These are phyloP conservation scores for Drosophila eohydei DNA, from an alignment of 2,888 invertebrate genomes.

Conservation along the genomic window DNA sequence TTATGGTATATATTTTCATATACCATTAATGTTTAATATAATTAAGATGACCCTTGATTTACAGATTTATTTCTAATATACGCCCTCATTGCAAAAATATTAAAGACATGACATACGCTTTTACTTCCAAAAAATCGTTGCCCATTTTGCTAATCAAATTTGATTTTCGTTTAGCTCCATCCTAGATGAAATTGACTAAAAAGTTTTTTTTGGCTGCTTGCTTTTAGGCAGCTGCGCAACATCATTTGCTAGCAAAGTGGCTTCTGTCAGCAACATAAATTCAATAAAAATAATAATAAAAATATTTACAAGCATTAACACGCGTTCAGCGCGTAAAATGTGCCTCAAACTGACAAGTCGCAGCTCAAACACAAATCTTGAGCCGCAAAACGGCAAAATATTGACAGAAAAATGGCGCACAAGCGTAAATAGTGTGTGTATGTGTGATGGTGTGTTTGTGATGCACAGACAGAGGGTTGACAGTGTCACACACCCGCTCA, in stretches of 20 bases:
- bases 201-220: conserved; percentile 20
- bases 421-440: conserved; percentile 57
- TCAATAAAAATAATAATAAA: conserved; percentile 83
- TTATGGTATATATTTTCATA: too few species aligned
- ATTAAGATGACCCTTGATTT: too few species aligned
- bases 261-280: conserved; percentile 61
- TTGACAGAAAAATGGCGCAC: conserved; percentile 74
- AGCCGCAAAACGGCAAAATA: conserved; percentile 60
- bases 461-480: conserved; percentile 59
- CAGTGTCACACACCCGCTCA: conserved; percentile 41
- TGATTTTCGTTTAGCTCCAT: conserved; percentile 30
- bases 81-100: conserved; percentile 9
- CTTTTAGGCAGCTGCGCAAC: conserved; percentile 53
- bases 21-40: too few species aligned
- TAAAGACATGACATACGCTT: conserved; percentile 6
- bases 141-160: conserved; percentile 47
- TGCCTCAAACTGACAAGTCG: conserved; percentile 19
- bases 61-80: too few species aligned
- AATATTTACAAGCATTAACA: conserved; percentile 83
- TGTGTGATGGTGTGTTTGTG: conserved; percentile 17
- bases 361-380: conserved; percentile 36
- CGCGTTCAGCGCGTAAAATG: conserved; percentile 66
- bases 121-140: background rate
- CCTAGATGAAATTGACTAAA: conserved; percentile 4
- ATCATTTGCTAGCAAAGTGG: conserved; percentile 52